Percentiles rank a stretch among this genome's conserved stretches.
These are phyloP conservation scores for Glaucomys volans DNA, from an alignment of 2,113 vertebrate genomes.

Conservation along the genomic window DNA sequence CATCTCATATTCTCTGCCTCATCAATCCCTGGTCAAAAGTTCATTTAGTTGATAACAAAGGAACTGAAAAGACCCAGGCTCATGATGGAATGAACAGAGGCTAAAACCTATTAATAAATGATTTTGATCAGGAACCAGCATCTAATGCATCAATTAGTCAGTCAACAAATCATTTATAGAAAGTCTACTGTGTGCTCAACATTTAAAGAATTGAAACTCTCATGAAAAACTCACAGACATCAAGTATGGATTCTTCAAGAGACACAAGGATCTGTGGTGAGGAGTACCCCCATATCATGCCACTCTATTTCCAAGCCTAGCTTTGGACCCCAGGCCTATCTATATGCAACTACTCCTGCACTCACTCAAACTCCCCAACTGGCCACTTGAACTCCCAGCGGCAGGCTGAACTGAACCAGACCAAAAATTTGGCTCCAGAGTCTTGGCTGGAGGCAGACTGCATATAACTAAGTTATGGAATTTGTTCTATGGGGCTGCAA, in stretches of 20 bases:
- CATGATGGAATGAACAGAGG: not conserved
- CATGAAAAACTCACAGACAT: not conserved
- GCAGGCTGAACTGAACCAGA: constrained; percentile 79
- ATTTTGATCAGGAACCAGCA: not conserved
- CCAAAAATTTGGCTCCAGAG: constrained; percentile 83
- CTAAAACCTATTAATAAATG: not conserved
- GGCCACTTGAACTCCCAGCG: constrained; percentile 69
- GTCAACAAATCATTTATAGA: not conserved
- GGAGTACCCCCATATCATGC: not conserved
- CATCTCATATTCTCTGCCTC: not conserved
- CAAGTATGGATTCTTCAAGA: not conserved
- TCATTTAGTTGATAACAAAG: not conserved
- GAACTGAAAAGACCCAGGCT: not conserved
- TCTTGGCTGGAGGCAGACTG: constrained; percentile 79
- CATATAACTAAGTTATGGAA: constrained; percentile 85
- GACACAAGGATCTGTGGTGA: not conserved
- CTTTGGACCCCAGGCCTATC: not conserved
- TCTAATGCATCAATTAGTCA: not conserved
- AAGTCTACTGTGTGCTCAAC: not conserved
- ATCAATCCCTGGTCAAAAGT: not conserved
- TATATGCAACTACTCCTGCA: not conserved
- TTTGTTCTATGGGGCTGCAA: constrained; percentile 85
- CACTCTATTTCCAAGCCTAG: not conserved
- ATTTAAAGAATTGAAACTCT: not conserved
- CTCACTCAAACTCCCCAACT: not conserved